phyloP scores from a whole-genome alignment of 2,888 invertebrate species.

The Apocheima hispidaria region DNA sequence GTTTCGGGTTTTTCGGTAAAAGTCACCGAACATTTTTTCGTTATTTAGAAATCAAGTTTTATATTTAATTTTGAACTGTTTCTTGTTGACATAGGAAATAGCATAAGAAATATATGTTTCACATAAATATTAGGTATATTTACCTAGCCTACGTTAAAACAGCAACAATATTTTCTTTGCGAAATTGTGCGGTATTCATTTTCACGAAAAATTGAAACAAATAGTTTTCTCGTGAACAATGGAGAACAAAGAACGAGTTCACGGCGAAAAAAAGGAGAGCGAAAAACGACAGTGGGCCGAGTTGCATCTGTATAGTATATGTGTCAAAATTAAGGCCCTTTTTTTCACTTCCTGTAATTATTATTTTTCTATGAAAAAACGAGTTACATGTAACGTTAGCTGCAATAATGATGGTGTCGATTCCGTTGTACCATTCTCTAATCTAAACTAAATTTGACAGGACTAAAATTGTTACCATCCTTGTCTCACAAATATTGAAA shows the following conservation, averaged over 20 bases:
- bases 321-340: slow-evolving; percentile 19
- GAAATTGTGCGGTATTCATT: slow-evolving; percentile 26
- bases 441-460: too few relatives aligned
- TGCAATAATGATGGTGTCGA: too few relatives aligned
- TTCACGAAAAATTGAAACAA: slow-evolving; percentile 35
- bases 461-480: too few relatives aligned
- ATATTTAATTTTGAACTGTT: neutral
- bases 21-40: too few relatives aligned
- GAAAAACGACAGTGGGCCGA: slow-evolving; percentile 10
- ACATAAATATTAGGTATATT: neutral
- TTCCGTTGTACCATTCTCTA: too few relatives aligned
- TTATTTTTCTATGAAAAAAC: too few relatives aligned
- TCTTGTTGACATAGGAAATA: neutral
- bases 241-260: slow-evolving; percentile 31
- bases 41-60: too few relatives aligned
- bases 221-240: slow-evolving; percentile 34
- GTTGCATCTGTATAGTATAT: slow-evolving; percentile 23
- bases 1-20: too few relatives aligned
- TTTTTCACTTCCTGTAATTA: neutral
- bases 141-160: slow-evolving; percentile 5
- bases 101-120: neutral
- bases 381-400: too few relatives aligned
- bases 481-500: too few relatives aligned
- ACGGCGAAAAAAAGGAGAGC: slow-evolving; percentile 21
- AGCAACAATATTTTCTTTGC: slow-evolving; percentile 14